A percentile compares a stretch with the other conserved stretches of the same genome.
Evolutionary conservation across 2,113 vertebrate genomes (phyloP).

Genomic region (Mastomys coucha): DNA sequence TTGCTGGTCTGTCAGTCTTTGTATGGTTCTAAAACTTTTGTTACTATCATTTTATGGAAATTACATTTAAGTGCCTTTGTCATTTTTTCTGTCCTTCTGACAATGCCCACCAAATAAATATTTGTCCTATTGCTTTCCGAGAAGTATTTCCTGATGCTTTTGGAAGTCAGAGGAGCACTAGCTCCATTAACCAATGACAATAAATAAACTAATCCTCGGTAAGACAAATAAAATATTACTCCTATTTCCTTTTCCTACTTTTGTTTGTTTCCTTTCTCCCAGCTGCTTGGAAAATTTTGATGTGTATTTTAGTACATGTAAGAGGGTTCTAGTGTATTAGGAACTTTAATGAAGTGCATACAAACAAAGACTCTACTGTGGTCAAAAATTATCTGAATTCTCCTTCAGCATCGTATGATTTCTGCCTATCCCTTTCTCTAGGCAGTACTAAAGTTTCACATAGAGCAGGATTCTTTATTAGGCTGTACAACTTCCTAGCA

Average conservation of each 20-base stretch:
- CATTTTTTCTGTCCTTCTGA: background rate
- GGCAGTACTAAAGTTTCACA: background rate
- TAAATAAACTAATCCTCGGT: background rate
- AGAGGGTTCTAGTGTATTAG: background rate
- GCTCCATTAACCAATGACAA: background rate
- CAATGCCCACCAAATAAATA: background rate
- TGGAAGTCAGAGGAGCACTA: background rate
- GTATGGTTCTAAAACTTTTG: background rate
- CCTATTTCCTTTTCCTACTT: background rate
- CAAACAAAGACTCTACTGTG: background rate
- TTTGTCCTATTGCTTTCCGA: fast-evolving
- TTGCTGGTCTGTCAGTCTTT: background rate
- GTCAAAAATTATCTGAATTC: background rate
- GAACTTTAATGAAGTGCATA: background rate
- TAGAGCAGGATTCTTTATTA: background rate
- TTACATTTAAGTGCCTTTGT: background rate
- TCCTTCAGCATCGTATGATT: background rate
- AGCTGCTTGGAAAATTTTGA: background rate
- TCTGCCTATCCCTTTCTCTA: background rate
- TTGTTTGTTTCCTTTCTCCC: fast-evolving
- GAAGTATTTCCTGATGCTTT: background rate
- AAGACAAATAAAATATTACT: background rate
- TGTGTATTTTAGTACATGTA: background rate
- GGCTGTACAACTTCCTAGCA: background rate
- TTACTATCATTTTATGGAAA: background rate